Evolutionary conservation across 2,797 vertebrate genomes (phyloP), one percentile per base, ranked within the genome.

Genomic region (Microctenopoma stevenorrisi): DNA sequence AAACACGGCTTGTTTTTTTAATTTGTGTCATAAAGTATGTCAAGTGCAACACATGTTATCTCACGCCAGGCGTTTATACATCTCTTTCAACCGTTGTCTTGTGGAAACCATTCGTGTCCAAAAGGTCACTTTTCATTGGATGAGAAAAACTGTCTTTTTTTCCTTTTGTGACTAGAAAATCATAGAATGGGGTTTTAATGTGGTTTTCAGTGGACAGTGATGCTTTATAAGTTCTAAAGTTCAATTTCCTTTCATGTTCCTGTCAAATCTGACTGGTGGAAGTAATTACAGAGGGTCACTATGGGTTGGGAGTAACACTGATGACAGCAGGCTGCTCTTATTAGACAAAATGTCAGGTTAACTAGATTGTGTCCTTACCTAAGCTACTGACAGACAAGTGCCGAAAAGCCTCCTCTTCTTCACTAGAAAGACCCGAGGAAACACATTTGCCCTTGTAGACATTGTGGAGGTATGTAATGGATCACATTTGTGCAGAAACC

Each of bases 241-340:
- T 44, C 37, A 52, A 43, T 79, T 48, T 79, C n/a, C 69, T 82
- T 72, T 57, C 30, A 59, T 51, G 47, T 18, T 7, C 25, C 25
- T 71, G 64, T 64, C 67, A 82, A 67, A 77, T 74, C 46, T 60
- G 38, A 78, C 77, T 71, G 82, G 74, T 83, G 84, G 82, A 88
- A 85, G 81, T 85, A 79, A 89, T 90, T 88, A 89, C 54, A 50
- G 58, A 4, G 7, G 71, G 76, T 80, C 35, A 83, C 78, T 78
- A 72, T 76, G 61, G 63, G 64, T 74, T 75, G 68, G 51, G 68
- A 76, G 63, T 62, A 47, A 43, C 46, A 56, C 65, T 84, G 78
- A 75, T 68, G 77, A 85, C 72, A 84, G 67, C 58, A 51, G 44
- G 43, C 66, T 66, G 56, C 62, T 61, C 42, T 62, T 72, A 74